phyloP scores from a whole-genome alignment of 2,113 vertebrate genomes.

The Bos javanicus region DNA sequence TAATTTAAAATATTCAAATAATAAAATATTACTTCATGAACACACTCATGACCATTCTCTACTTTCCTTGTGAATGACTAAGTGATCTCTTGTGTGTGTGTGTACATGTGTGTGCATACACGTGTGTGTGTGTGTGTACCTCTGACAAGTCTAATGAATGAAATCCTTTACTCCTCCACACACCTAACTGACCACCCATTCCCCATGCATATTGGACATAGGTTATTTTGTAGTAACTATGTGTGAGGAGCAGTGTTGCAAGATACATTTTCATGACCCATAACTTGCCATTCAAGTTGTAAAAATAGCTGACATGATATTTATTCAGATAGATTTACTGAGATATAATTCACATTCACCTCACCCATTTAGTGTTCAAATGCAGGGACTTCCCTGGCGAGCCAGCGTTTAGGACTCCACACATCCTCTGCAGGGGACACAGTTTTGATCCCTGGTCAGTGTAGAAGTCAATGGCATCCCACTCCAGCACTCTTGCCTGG shows the following conservation, averaged over 20 bases:
- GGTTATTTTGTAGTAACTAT: background rate
- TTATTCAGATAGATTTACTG: background rate
- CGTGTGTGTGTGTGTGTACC: background rate
- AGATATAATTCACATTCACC: background rate
- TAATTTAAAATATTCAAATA: background rate
- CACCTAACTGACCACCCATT: background rate
- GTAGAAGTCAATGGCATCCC: too few relatives aligned
- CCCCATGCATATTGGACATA: background rate
- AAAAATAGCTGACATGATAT: background rate
- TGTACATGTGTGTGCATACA: fast-evolving
- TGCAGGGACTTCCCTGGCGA: background rate
- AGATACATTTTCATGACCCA: background rate
- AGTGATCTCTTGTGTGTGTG: background rate
- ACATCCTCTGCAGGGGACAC: background rate
- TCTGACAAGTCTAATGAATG: background rate
- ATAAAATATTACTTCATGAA: background rate
- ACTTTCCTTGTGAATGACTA: background rate
- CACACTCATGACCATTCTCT: background rate
- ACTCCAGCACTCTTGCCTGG: too few relatives aligned
- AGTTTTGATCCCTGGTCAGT: background rate
- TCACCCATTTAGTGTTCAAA: background rate
- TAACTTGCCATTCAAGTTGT: background rate
- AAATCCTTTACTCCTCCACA: background rate
- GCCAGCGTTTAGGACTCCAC: background rate
- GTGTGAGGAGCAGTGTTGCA: background rate